Evolutionary conservation across 1,140 invertebrate genomes (phyloP), one percentile per base, ranked within the genome.

Genomic region (Druon quercuslanigerum): DNA sequence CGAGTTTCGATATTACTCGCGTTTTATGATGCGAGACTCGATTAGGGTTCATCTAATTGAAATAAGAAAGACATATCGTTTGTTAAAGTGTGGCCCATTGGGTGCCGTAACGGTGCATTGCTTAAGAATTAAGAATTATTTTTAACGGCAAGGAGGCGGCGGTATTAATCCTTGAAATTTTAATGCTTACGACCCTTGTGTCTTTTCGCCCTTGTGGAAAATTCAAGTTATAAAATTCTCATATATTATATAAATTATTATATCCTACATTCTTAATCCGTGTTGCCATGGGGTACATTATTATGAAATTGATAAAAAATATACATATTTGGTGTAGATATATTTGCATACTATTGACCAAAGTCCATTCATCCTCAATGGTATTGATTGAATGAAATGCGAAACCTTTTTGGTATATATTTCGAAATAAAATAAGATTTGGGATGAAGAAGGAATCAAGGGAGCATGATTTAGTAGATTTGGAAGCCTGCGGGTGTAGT

Each of bases 81-180:
- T 52, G 56, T 51, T 70, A 75, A 80, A 77, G 80, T 50, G 40
- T 13, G 50, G 71, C 70, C 78, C 78, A 71, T 12, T 46, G 50
- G 76, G 79, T 70, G 60, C 70, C 77, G 40, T 80, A 79, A 79
- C 50, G 57, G 60, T 75, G 77, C 66, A 72, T 79, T 79, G 71
- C 72, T 77, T 79, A 77, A 74, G 75, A 83, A 80, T 79, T 77
- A 74, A 74, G 75, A 83, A 80, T 79, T 77, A 74, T 77, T 77
- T 33, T 40, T 46, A 70, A 11, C 60, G 54, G 70, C 52, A 60
- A 71, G n/a, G 50, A 77, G 51, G n/a, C 51, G 9, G 60, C 60
- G 71, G 80, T 82, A 82, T 80, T 82, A 84, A 82, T 84, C 57
- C 83, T 20, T 84, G 79, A 73, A 82, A 81, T 50, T 81, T 83